Evolutionary conservation across 2,113 vertebrate genomes (phyloP).

Genomic region (Hydrochoerus hydrochaeris): DNA sequence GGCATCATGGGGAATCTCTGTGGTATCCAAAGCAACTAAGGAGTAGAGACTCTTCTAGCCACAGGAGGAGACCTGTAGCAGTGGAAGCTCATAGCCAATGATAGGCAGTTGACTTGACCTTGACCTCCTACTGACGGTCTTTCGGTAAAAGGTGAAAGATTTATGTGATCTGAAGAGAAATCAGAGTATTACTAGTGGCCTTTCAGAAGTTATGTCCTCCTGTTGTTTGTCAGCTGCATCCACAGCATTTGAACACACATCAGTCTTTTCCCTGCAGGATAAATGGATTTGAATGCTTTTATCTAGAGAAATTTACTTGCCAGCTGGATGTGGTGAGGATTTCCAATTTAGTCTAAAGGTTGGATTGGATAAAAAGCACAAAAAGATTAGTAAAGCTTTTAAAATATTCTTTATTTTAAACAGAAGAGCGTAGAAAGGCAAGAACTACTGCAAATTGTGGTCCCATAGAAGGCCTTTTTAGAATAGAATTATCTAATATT

Average conservation of each 20-base stretch:
- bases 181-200: too few species aligned
- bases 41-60: not conserved
- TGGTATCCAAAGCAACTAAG: not conserved
- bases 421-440: not conserved
- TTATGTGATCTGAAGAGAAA: too few species aligned
- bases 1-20: not conserved
- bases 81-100: not conserved
- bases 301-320: slow-evolving; percentile 7
- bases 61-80: accelerated
- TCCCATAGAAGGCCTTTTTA: not conserved
- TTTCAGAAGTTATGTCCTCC: not conserved
- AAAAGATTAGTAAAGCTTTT: not conserved
- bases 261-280: not conserved
- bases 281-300: not conserved
- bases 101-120: not conserved
- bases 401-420: not conserved
- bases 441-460: not conserved
- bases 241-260: not conserved
- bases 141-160: not conserved
- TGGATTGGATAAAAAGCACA: not conserved
- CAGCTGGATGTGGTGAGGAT: not conserved
- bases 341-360: not conserved
- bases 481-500: not conserved
- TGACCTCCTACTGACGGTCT: too few species aligned
- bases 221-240: not conserved